Evolutionary conservation across 2,113 vertebrate genomes (phyloP).

Genomic region (Chaetops frenatus): DNA sequence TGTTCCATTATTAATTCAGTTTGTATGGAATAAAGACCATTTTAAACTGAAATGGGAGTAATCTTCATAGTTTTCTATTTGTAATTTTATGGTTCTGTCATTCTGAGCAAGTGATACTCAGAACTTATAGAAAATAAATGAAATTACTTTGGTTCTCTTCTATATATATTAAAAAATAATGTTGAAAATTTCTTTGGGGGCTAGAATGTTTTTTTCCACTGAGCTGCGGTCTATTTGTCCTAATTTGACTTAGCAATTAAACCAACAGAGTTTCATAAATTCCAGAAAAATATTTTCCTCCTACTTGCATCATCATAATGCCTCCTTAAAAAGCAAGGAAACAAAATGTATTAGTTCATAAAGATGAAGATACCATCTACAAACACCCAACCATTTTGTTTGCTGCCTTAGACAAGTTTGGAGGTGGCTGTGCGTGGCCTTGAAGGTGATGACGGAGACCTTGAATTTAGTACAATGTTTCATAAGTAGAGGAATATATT

Average conservation of each 20-base stretch:
- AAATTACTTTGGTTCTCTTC: not conserved
- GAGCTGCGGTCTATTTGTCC: not conserved
- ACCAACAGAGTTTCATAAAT: not conserved
- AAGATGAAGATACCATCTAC: not conserved
- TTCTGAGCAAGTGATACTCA: not conserved
- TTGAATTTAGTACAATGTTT: not conserved
- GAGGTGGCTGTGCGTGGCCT: not conserved
- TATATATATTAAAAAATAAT: not conserved
- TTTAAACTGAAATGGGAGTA: not conserved
- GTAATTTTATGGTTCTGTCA: not conserved
- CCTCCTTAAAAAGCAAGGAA: not conserved
- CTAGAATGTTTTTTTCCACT: not conserved
- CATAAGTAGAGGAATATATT: not conserved
- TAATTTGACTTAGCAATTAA: not conserved
- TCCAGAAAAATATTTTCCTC: not conserved
- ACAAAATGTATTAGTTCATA: not conserved
- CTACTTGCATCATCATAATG: not conserved
- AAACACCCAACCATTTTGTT: not conserved
- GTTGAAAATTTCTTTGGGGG: not conserved
- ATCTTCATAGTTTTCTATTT: not conserved
- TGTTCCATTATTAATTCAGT: not conserved
- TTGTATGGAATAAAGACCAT: not conserved
- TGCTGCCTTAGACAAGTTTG: not conserved
- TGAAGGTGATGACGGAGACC: not conserved
- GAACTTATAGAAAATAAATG: not conserved